phyloP scores from a whole-genome alignment of 2,888 invertebrate species.

The Eretmocerus hayati region DNA sequence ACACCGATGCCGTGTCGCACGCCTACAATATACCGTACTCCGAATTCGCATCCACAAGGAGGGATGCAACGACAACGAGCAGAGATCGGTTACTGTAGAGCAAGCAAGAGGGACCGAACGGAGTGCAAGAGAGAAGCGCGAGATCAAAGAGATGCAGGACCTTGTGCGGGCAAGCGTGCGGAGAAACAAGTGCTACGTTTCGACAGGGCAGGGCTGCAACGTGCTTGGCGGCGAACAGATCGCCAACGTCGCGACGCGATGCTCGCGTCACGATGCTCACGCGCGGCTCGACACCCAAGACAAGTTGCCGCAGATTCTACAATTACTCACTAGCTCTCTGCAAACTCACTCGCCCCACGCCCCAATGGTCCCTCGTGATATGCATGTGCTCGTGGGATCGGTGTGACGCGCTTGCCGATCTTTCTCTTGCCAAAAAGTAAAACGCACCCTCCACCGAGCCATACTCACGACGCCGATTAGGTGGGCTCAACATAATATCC shows the following conservation, averaged over 20 bases:
- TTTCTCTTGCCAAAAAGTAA: too few relatives aligned
- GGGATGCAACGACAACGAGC: slow-evolving; percentile 15
- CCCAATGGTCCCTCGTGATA: background rate
- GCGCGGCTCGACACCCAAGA: slow-evolving; percentile 27
- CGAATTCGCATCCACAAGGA: slow-evolving; percentile 5
- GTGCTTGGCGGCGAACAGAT: background rate
- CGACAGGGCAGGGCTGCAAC: background rate
- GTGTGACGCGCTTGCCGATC: background rate
- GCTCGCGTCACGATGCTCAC: background rate
- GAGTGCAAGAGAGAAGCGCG: slow-evolving; percentile 16
- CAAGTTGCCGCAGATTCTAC: slow-evolving; percentile 44
- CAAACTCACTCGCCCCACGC: slow-evolving; percentile 32
- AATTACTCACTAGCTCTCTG: slow-evolving; percentile 40
- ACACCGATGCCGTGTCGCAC: slow-evolving; percentile 2
- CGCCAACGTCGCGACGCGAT: slow-evolving; percentile 2
- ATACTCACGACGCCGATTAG: too few relatives aligned
- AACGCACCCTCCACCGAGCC: too few relatives aligned
- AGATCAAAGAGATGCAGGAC: slow-evolving; percentile 24
- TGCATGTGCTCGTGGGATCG: background rate
- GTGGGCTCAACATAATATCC: too few relatives aligned
- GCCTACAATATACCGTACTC: slow-evolving; percentile 6
- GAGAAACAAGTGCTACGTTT: too few relatives aligned
- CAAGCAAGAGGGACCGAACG: slow-evolving; percentile 8
- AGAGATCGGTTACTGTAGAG: slow-evolving; percentile 1
- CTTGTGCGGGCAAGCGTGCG: slow-evolving; percentile 20